Percentiles rank a stretch among this genome's conserved stretches.
Conservation (phyloP, 2,113 vertebrate species). For the Eretmodus cyanostictus region DNA sequence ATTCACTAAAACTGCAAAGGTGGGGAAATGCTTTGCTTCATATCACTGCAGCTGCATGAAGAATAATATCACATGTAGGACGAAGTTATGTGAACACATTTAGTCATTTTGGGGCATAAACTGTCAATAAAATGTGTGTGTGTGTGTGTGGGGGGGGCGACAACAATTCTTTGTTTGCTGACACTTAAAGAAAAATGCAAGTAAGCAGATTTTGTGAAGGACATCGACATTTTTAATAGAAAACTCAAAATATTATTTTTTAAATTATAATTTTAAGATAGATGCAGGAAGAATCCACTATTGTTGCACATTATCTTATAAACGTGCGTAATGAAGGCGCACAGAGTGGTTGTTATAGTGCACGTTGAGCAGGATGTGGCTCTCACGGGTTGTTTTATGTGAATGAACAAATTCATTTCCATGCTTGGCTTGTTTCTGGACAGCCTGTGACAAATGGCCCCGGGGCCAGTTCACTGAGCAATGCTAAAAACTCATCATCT, state of each 20-base stretch:
- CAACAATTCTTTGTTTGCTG: background rate
- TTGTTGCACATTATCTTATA: background rate
- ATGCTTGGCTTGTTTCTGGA: constrained; percentile 62
- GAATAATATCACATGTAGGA: background rate
- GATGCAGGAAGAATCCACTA: background rate
- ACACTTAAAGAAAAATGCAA: background rate
- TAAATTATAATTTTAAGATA: background rate
- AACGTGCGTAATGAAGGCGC: background rate
- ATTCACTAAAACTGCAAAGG: constrained; percentile 72
- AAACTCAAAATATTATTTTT: background rate
- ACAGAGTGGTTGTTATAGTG: constrained; percentile 18
- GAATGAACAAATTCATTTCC: constrained; percentile 70
- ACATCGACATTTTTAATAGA: background rate
- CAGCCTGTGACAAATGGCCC: constrained; percentile 65
- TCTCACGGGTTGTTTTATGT: constrained; percentile 49
- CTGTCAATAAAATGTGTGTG: background rate
- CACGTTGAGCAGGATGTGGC: constrained; percentile 5
- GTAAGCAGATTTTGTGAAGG: background rate
- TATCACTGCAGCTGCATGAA: background rate
- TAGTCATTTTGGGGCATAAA: background rate
- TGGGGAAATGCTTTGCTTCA: background rate
- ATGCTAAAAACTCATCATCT: constrained; percentile 51
- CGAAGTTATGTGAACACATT: background rate
- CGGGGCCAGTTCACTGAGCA: constrained; percentile 34
- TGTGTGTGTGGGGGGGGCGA: accelerated